These are phyloP conservation scores for Xestobium rufovillosum DNA, from an alignment of 2,888 invertebrate species.

Conservation along the genomic window DNA sequence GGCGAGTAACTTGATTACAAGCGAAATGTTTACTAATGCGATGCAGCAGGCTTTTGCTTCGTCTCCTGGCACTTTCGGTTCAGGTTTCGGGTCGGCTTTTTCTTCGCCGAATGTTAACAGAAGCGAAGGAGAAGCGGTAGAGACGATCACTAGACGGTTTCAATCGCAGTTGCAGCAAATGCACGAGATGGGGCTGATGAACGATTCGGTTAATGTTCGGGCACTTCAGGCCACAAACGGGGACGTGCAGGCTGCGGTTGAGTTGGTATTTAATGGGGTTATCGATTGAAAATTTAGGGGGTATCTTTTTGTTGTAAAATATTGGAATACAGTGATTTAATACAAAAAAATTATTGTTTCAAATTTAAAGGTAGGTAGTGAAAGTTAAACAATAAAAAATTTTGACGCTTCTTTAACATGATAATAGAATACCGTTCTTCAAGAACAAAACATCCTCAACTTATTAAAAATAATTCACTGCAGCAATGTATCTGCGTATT, in stretches of 20 bases:
- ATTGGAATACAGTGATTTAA: too few relatives aligned
- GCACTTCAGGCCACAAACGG: constrained; percentile 75
- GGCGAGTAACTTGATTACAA: constrained; percentile 52
- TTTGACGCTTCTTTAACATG: too few relatives aligned
- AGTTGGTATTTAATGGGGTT: constrained; percentile 71
- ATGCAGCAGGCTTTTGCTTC: constrained; percentile 58
- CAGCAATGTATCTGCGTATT: too few relatives aligned
- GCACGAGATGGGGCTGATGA: constrained; percentile 84
- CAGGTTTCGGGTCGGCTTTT: constrained; percentile 17
- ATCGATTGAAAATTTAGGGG: constrained; percentile 34
- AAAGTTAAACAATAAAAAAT: too few relatives aligned
- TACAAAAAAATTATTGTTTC: too few relatives aligned
- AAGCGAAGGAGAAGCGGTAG: constrained; percentile 27
- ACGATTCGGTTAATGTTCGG: constrained; percentile 77
- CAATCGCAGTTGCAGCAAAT: constrained; percentile 65
- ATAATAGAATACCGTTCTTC: too few relatives aligned
- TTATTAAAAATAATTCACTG: too few relatives aligned
- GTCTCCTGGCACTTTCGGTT: constrained; percentile 26
- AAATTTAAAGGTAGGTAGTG: too few relatives aligned
- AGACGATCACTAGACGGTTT: constrained; percentile 37
- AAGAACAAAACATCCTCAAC: too few relatives aligned
- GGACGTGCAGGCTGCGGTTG: constrained; percentile 85
- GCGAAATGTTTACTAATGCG: constrained; percentile 74
- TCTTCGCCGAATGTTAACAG: constrained; percentile 18
- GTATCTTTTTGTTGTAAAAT: too few relatives aligned